A percentile compares a stretch with the other conserved stretches of the same genome.
Conservation (phyloP, 1,140 invertebrate genomes). For the Melanaphis sacchari region DNA sequence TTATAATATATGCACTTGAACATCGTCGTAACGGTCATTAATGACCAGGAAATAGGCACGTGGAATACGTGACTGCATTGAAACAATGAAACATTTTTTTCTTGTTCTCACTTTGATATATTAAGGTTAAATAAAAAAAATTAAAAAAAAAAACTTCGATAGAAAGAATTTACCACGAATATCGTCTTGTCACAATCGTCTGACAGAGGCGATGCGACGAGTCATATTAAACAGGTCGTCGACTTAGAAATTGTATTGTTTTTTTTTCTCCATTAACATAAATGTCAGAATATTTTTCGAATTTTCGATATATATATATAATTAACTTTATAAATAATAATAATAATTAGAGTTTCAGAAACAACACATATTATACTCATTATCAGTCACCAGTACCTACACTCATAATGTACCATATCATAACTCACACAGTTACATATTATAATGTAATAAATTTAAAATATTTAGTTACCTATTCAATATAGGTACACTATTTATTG, state of each 20-base stretch:
- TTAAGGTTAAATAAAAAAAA: background rate
- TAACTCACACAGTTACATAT: background rate
- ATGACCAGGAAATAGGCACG: constrained; percentile 38
- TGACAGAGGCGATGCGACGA: background rate
- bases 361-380: background rate
- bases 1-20: background rate
- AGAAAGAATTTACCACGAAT: constrained; percentile 30
- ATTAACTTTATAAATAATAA: background rate
- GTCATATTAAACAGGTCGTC: constrained; percentile 52
- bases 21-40: background rate
- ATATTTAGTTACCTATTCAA: background rate
- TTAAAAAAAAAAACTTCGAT: background rate
- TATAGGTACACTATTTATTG: background rate
- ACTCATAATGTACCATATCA: too few relatives aligned
- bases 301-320: background rate
- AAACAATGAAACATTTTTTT: background rate
- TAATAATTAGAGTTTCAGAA: background rate
- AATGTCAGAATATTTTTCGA: background rate
- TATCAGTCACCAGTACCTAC: too few relatives aligned
- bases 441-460: background rate
- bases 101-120: background rate
- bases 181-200: constrained; percentile 15
- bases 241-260: constrained; percentile 36
- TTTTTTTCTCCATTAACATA: background rate
- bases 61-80: constrained; percentile 45